A percentile compares a stretch with the other conserved stretches of the same genome.
phyloP scores from a whole-genome alignment of 1,140 invertebrate genomes.

The Pseudomyrmex concolor region DNA sequence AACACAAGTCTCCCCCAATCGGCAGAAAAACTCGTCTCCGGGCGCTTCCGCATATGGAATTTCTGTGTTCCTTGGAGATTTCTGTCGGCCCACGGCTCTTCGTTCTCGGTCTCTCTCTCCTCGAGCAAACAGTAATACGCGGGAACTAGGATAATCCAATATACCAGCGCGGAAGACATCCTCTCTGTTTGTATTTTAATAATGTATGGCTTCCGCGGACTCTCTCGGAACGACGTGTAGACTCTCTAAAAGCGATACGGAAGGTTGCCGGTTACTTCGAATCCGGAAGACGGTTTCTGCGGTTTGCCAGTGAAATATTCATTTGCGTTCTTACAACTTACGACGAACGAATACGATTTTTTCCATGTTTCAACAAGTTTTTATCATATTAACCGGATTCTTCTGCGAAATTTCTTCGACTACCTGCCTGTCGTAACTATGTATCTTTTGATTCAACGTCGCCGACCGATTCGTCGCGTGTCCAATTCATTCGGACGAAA shows the following conservation, averaged over 20 bases:
- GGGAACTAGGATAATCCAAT: conserved; percentile 44
- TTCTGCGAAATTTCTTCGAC: too few relatives aligned
- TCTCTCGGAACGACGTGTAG: not conserved
- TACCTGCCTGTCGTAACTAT: too few relatives aligned
- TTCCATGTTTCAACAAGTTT: not conserved
- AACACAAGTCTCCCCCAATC: conserved; percentile 6
- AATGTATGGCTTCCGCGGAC: conserved; percentile 20
- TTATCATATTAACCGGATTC: not conserved
- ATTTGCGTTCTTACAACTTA: not conserved
- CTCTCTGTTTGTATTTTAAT: conserved; percentile 51
- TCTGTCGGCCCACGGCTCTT: conserved; percentile 4
- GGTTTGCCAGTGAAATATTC: not conserved
- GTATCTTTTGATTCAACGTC: not conserved
- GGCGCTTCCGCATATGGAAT: conserved; percentile 52
- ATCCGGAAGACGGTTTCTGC: not conserved
- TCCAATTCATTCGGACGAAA: not conserved
- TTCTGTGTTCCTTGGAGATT: conserved; percentile 49
- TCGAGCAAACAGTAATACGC: conserved; percentile 47
- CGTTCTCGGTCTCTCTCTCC: conserved; percentile 5
- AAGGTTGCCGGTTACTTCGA: not conserved
- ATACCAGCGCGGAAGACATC: conserved; percentile 30
- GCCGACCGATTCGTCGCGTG: not conserved
- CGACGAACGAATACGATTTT: not conserved
- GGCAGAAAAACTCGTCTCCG: conserved; percentile 49
- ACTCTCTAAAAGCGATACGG: not conserved